These are phyloP conservation scores for Triplophysa dalaica DNA, from an alignment of 2,113 vertebrate species.

Conservation along the genomic window DNA sequence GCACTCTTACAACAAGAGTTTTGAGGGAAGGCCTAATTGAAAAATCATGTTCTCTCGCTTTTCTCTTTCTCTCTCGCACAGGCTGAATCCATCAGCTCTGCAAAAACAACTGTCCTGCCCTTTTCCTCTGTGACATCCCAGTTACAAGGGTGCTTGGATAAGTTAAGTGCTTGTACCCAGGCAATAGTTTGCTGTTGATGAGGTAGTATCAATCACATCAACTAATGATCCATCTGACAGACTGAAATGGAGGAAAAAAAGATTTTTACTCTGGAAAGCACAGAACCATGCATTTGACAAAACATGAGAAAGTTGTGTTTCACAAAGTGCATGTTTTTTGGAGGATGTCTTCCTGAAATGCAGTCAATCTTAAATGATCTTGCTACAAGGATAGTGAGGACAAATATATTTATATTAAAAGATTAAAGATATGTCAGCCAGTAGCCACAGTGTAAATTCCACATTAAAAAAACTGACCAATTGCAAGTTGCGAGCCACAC, in stretches of 20 bases:
- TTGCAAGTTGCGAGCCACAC: not conserved
- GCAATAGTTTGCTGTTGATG: slow-evolving; percentile 17
- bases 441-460: not conserved
- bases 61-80: slow-evolving; percentile 15
- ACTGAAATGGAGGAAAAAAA: not conserved
- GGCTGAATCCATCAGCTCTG: slow-evolving; percentile 9
- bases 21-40: slow-evolving; percentile 49
- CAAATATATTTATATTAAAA: not conserved
- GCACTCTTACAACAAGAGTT: slow-evolving; percentile 43
- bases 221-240: not conserved
- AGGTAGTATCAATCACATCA: slow-evolving; percentile 8
- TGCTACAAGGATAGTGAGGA: too few species aligned
- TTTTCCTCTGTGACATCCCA: slow-evolving; percentile 21
- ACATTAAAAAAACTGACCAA: not conserved
- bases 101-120: slow-evolving; percentile 12
- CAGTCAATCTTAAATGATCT: not conserved
- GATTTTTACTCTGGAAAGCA: not conserved
- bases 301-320: not conserved
- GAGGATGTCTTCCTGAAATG: not conserved
- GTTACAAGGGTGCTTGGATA: slow-evolving; percentile 30
- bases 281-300: not conserved
- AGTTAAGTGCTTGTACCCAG: slow-evolving; percentile 14
- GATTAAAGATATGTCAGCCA: not conserved
- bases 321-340: not conserved
- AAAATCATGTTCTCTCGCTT: slow-evolving; percentile 49